Evolutionary conservation across 2,113 vertebrate species (phyloP), one percentile per base, ranked within the genome.

Genomic region (Pongo abelii): DNA sequence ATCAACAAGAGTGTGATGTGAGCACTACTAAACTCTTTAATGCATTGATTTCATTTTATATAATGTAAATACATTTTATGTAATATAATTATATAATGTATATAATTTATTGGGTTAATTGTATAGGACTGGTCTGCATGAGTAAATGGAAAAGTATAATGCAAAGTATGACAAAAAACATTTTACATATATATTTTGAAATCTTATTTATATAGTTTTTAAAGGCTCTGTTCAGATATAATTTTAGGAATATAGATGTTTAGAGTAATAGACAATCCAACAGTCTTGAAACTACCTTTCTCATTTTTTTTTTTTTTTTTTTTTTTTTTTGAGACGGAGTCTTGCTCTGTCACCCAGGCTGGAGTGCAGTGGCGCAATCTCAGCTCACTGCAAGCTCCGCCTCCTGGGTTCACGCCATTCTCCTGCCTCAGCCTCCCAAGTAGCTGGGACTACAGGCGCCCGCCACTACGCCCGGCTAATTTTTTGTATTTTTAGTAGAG

Each of bases 131-230:
- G 9, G 64, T 85, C 35, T 81, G 48, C 13, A 80, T 32, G 11
- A 93, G 23, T 69, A 93, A 95, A 75, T 50, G 91, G 25, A 84
- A 95, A 78, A 78, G 8, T 32, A 20, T 23, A 77, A 57, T 52
- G 30, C 20, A 55, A 93, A 6, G 46, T 79, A 79, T 61, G 85
- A 57, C 27, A 91, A 88, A 74, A 93, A 67, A 1, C 14, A 78
- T 75, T 88, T 93, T 79, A 77, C 80, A 93, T 86, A 38, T 89
- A 38, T 52, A 38, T 67, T 93, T 84, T 61, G 50, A 38, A 40
- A 86, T 57, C 32, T 55, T 89, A 64, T 83, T 55, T 89, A 64
- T 83, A 88, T 92, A 83, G 35, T 83, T 90, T 93, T 78, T 74
- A 46, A 96, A 84, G 50, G 11, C 6, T 80, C n/a, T 86, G 25